phyloP scores from a whole-genome alignment of 2,797 vertebrate species.

The Catostomus latipinnis region DNA sequence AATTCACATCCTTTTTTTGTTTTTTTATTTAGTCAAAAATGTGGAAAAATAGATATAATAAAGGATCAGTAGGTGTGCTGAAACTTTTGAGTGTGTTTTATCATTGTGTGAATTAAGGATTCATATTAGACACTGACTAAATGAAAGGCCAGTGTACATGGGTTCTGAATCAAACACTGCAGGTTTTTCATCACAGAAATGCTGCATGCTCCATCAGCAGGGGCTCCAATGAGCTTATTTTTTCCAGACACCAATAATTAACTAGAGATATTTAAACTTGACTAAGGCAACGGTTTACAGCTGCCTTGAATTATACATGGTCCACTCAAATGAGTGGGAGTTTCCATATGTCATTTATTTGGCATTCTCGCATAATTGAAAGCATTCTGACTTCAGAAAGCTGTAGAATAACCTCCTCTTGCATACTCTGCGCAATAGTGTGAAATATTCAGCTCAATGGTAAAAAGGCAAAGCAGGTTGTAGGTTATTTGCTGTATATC shows the following conservation, averaged over 20 bases:
- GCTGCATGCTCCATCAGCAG: not conserved
- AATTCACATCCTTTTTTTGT: too few relatives aligned
- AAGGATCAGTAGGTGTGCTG: too few relatives aligned
- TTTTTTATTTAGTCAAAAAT: too few relatives aligned
- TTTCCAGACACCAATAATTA: slow-evolving; percentile 10
- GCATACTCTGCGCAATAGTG: not conserved
- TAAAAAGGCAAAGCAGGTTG: not conserved
- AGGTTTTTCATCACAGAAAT: not conserved
- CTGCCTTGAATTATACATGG: slow-evolving; percentile 9
- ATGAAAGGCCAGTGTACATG: not conserved
- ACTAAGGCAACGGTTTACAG: not conserved
- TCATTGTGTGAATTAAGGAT: not conserved
- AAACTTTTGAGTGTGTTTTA: too few relatives aligned
- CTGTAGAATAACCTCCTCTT: not conserved
- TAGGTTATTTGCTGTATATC: not conserved
- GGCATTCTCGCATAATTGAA: slow-evolving; percentile 1
- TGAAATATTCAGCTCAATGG: not conserved
- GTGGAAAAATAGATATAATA: too few relatives aligned
- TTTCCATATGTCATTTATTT: slow-evolving; percentile 22
- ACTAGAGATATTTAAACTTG: not conserved
- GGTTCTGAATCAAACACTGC: not conserved
- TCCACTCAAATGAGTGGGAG: not conserved
- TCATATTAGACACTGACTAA: not conserved
- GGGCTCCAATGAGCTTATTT: not conserved
- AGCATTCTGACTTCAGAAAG: not conserved